Evolutionary conservation across 2,888 invertebrate genomes (phyloP), one percentile per base, ranked within the genome.

Genomic region (Idaea biselata): DNA sequence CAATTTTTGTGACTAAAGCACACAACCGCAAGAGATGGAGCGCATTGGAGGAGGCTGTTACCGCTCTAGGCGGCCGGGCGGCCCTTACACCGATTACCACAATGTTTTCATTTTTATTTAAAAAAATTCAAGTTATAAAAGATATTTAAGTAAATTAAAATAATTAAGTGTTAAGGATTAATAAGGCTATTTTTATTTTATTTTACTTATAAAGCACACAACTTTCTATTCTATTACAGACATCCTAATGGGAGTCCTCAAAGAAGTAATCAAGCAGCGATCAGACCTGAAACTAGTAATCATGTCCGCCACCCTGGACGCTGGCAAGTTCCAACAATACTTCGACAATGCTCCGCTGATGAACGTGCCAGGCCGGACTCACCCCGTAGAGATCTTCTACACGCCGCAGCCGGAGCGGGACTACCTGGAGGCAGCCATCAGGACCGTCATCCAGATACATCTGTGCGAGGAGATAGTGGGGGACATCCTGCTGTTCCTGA

Each of bases 301-400:
- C 78, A 99, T 99, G 99, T 99, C 99, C 67, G 99, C 99, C 0
- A 99, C 99, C 0, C 91, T 99, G 33, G 99, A 99, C 87, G 99
- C 99, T 58, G 99, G 99, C 6, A 99, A 99, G 87, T 99, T 99
- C 88, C 99, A 99, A 93, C 97, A 97, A 83, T 99, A 99, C 86
- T 99, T 99, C 83, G 99, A 99, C 77, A 97, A 98, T 83, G 99
- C 99, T 0, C 99, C 99, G 0, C 88, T 99, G 54, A 98, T 99
- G 98, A 99, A 97, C 77, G 99, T 99, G 0, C 99, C 99, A 0
- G 99, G 92, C 0, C 71, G 92, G 16, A 91, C 92, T 0, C 92
- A 92, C 74, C 91, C 91, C 0, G 92, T 92, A 0, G 92, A 92
- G 86, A 99, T 99, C 70, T 99, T 99, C 90, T 99, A 99, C 89